A percentile compares a stretch with the other conserved stretches of the same genome.
Evolutionary conservation across 2,113 vertebrate species (phyloP).

Genomic region (Cyanoderma ruficeps): DNA sequence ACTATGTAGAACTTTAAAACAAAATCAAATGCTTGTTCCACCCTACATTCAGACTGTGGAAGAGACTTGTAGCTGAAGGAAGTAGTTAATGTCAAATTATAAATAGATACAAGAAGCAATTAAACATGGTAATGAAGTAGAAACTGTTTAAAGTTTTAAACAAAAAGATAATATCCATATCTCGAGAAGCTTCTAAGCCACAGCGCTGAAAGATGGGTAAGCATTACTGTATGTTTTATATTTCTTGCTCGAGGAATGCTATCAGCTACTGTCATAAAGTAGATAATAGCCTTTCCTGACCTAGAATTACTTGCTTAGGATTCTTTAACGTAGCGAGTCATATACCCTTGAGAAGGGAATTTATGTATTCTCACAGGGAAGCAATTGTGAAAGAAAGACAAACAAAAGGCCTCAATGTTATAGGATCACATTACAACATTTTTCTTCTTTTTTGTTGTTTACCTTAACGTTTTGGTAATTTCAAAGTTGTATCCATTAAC

Average conservation of each 20-base stretch:
- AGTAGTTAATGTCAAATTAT: not conserved
- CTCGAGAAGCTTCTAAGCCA: not conserved
- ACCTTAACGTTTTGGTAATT: rapidly evolving
- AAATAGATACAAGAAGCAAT: not conserved
- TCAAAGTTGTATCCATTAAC: not conserved
- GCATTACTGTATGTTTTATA: not conserved
- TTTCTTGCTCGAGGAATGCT: not conserved
- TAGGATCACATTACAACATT: not conserved
- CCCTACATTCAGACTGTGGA: not conserved
- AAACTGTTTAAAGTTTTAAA: not conserved
- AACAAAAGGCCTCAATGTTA: not conserved
- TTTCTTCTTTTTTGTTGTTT: not conserved
- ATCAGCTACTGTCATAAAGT: not conserved
- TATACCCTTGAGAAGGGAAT: not conserved
- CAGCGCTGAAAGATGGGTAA: not conserved
- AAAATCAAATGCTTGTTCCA: not conserved
- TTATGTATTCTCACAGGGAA: not conserved
- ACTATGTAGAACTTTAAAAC: not conserved
- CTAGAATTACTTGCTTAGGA: not conserved
- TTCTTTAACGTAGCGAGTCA: not conserved
- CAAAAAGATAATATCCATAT: not conserved
- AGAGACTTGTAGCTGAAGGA: not conserved
- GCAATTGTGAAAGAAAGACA: not conserved
- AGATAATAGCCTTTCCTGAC: not conserved
- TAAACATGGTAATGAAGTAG: not conserved